phyloP scores from a whole-genome alignment of 2,113 vertebrate genomes.

The Axis porcinus region DNA sequence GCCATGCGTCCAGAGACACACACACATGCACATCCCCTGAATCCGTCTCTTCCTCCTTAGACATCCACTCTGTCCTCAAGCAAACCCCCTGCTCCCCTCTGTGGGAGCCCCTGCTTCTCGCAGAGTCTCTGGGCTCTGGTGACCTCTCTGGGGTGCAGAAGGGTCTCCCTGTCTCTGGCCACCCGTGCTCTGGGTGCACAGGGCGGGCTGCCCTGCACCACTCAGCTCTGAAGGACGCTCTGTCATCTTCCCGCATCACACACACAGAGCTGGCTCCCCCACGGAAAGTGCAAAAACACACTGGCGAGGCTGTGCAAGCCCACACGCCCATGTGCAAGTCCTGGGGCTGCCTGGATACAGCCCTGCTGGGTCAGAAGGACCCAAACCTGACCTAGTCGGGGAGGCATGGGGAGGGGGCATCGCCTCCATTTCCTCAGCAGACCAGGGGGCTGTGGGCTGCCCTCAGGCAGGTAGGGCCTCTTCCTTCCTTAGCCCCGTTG shows the following conservation, averaged over 20 bases:
- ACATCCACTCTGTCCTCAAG: too few relatives aligned
- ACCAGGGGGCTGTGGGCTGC: rapidly evolving
- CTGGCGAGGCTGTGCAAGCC: rapidly evolving
- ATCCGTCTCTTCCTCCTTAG: too few relatives aligned
- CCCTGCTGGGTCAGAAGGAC: not conserved
- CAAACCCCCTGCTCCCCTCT: not conserved
- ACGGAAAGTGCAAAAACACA: not conserved
- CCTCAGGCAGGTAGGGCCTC: not conserved
- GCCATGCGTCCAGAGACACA: not conserved
- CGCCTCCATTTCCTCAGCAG: not conserved
- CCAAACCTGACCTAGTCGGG: too few relatives aligned
- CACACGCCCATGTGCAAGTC: rapidly evolving
- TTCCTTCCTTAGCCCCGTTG: rapidly evolving
- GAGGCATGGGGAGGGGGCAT: rapidly evolving
- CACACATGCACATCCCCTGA: not conserved
- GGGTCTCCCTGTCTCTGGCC: rapidly evolving
- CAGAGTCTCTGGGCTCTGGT: not conserved
- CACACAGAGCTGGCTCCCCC: not conserved
- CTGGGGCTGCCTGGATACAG: rapidly evolving
- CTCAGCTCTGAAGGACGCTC: not conserved
- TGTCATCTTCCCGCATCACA: rapidly evolving
- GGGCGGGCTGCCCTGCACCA: not conserved
- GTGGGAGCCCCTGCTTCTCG: not conserved
- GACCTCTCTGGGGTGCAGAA: not conserved
- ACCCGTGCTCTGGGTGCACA: not conserved